Evolutionary conservation across 1,140 invertebrate species (phyloP).

Genomic region (Andricus grossulariae): DNA sequence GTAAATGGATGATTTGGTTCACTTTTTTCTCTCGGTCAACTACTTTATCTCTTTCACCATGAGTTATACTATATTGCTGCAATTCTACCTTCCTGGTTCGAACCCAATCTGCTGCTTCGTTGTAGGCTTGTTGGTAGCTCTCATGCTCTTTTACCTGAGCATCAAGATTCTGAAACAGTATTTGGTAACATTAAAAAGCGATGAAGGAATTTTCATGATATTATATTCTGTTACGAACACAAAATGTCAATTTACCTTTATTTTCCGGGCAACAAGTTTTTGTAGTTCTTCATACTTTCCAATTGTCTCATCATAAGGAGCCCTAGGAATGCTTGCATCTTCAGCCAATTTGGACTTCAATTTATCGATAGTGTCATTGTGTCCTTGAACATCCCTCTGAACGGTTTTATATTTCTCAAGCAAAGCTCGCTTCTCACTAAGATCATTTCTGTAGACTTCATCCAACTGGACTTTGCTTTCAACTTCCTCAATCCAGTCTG

Average conservation of each 20-base stretch:
- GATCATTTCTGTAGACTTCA: constrained; percentile 85
- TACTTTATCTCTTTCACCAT: constrained; percentile 87
- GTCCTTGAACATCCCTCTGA: constrained; percentile 85
- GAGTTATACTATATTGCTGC: constrained; percentile 89
- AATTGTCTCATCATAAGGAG: constrained; percentile 83
- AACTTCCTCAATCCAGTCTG: constrained; percentile 91
- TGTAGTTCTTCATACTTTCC: constrained; percentile 84
- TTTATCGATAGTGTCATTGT: constrained; percentile 85
- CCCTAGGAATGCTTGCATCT: constrained; percentile 80
- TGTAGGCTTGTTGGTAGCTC: constrained; percentile 87
- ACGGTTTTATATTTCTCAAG: constrained; percentile 89
- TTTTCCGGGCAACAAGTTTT: constrained; percentile 80
- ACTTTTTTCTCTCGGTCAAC: constrained; percentile 85
- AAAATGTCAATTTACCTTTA: constrained; percentile 73
- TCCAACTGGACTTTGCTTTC: constrained; percentile 87
- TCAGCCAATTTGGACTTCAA: constrained; percentile 81
- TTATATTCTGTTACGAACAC: neutral
- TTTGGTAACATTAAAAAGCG: constrained; percentile 41
- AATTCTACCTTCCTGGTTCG: constrained; percentile 87
- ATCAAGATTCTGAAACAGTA: constrained; percentile 79
- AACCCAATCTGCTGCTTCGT: constrained; percentile 92
- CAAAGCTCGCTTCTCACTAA: constrained; percentile 92
- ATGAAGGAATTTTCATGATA: constrained; percentile 34
- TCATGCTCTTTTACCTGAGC: constrained; percentile 92
- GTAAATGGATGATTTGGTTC: constrained; percentile 80